A percentile compares a stretch with the other conserved stretches of the same genome.
Evolutionary conservation across 1,140 invertebrate species (phyloP).

Genomic region (Centruroides vittatus): DNA sequence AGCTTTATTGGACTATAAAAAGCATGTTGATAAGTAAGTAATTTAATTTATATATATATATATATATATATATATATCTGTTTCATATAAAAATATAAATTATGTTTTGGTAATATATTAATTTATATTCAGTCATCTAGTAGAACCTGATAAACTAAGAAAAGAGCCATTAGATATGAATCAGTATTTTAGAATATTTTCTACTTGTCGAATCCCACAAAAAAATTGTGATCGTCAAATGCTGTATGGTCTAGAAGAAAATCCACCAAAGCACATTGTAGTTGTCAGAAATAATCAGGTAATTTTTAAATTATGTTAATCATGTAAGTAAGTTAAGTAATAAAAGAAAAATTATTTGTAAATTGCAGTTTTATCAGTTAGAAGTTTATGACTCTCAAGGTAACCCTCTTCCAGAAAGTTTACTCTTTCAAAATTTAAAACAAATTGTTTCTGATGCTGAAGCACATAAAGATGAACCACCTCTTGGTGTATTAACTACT

Average conservation of each 20-base stretch:
- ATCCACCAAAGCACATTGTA: conserved; percentile 50
- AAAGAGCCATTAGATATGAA: conserved; percentile 68
- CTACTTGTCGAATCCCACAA: conserved; percentile 64
- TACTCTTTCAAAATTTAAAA: too few species aligned
- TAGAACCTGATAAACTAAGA: conserved; percentile 61
- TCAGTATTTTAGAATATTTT: conserved; percentile 75
- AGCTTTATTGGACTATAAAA: conserved; percentile 52
- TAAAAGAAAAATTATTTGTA: not conserved
- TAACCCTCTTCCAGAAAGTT: not conserved
- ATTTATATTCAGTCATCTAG: conserved; percentile 28
- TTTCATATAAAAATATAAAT: too few species aligned
- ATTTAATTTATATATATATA: too few species aligned
- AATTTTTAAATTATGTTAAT: conserved; percentile 24
- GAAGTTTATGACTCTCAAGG: not conserved
- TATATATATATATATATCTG: too few species aligned
- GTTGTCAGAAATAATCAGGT: conserved; percentile 73
- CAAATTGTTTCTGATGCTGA: not conserved
- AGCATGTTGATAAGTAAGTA: conserved; percentile 40
- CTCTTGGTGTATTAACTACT: conserved; percentile 62
- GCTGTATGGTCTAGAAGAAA: conserved; percentile 37
- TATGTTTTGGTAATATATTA: not conserved
- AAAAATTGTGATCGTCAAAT: conserved; percentile 43
- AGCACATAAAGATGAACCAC: not conserved
- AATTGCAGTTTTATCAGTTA: not conserved
- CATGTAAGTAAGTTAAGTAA: not conserved